Percentiles rank a stretch among this genome's conserved stretches.
Conservation (phyloP, 2,888 invertebrate species). For the Dendrolimus houi region DNA sequence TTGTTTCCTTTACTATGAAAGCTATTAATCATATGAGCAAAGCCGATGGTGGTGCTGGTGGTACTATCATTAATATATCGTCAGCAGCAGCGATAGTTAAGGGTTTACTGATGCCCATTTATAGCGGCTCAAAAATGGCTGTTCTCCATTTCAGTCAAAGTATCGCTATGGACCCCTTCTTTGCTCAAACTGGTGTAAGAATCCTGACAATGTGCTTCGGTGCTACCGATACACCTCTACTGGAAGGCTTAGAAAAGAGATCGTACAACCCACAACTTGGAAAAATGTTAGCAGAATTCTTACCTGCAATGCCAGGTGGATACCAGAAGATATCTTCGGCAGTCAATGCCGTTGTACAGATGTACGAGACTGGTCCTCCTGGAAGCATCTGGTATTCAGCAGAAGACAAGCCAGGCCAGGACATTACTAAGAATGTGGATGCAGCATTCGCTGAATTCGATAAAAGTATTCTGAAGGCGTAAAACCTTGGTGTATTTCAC, state of each 20-base stretch:
- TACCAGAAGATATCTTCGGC: neutral
- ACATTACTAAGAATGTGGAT: neutral
- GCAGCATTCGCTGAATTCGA: neutral
- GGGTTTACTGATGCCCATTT: constrained; percentile 23
- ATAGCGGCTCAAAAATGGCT: constrained; percentile 31
- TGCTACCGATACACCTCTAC: neutral
- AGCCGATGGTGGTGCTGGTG: constrained; percentile 34
- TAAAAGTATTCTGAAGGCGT: neutral
- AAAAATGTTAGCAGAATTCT: neutral
- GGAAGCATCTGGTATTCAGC: neutral
- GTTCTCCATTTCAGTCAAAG: constrained; percentile 33
- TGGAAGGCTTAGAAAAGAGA: neutral
- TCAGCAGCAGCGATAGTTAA: constrained; percentile 25
- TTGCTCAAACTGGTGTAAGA: neutral
- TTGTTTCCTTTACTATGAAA: constrained; percentile 53
- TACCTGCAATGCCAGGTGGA: neutral
- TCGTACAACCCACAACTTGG: neutral
- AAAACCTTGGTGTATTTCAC: neutral
- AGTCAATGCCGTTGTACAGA: neutral
- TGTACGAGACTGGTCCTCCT: neutral
- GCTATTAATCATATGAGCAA: constrained; percentile 35
- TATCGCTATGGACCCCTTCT: constrained; percentile 12
- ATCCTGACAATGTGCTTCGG: neutral
- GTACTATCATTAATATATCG: constrained; percentile 38
- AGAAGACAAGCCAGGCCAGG: neutral